phyloP scores from a whole-genome alignment of 2,888 invertebrate genomes.

The Sarcophaga rosellei region DNA sequence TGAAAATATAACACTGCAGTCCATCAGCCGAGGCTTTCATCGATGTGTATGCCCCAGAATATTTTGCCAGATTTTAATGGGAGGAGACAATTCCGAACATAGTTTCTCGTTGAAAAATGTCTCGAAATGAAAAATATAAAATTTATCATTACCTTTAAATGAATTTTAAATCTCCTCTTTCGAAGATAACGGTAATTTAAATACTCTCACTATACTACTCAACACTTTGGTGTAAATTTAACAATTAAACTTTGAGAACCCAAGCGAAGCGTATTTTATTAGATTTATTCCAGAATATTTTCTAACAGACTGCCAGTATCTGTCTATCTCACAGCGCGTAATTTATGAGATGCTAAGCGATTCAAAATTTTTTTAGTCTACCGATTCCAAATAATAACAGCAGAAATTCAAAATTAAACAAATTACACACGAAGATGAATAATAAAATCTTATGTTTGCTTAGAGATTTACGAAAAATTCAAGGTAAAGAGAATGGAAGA shows the following conservation, averaged over 20 bases:
- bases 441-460: constrained; percentile 6
- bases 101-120: too few relatives aligned
- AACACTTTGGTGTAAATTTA: neutral
- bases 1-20: too few relatives aligned
- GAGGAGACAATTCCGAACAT: too few relatives aligned
- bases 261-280: neutral
- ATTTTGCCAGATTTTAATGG: too few relatives aligned
- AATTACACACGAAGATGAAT: neutral
- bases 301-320: too few relatives aligned
- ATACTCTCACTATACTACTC: neutral
- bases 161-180: too few relatives aligned
- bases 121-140: too few relatives aligned
- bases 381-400: neutral
- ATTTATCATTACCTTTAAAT: too few relatives aligned
- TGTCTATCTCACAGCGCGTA: too few relatives aligned
- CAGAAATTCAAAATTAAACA: neutral
- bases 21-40: too few relatives aligned
- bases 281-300: neutral
- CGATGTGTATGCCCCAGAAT: too few relatives aligned
- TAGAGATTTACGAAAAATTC: constrained; percentile 12
- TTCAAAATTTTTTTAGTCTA: neutral
- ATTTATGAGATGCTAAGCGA: neutral
- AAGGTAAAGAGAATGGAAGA: neutral
- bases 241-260: neutral
- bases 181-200: too few relatives aligned